Evolutionary conservation across 2,797 vertebrate genomes (phyloP).

Genomic region (Enoplosus armatus): DNA sequence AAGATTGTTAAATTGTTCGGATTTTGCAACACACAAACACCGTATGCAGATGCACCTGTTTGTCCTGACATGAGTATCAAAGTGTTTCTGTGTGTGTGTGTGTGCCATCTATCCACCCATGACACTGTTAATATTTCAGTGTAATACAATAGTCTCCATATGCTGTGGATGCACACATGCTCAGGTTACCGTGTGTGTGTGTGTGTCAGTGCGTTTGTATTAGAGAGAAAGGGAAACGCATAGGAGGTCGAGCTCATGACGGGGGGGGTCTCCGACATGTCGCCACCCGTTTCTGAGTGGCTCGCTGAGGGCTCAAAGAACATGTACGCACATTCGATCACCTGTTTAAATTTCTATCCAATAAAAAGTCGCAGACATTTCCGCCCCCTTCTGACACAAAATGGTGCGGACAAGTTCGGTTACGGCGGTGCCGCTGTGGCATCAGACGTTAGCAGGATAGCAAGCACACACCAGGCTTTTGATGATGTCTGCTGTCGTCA

Average conservation of each 20-base stretch:
- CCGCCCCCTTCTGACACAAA: too few species aligned
- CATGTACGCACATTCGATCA: too few species aligned
- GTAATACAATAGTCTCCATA: slow-evolving; percentile 51
- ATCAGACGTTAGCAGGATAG: too few species aligned
- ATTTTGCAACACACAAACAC: not conserved
- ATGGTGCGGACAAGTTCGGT: too few species aligned
- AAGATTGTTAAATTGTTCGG: not conserved
- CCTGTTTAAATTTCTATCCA: too few species aligned
- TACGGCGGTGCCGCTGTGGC: too few species aligned
- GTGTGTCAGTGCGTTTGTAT: slow-evolving; percentile 13
- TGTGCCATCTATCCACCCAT: not conserved
- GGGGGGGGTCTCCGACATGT: too few species aligned
- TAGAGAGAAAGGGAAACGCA: not conserved
- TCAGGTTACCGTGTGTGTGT: slow-evolving; percentile 43
- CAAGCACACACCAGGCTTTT: too few species aligned
- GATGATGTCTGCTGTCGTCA: too few species aligned
- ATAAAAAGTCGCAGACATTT: too few species aligned
- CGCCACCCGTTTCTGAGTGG: too few species aligned
- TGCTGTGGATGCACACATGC: slow-evolving; percentile 39
- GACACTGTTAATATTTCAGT: slow-evolving; percentile 61
- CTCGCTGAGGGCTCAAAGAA: too few species aligned
- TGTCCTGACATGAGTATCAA: not conserved
- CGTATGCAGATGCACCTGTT: not conserved
- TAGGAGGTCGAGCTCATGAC: not conserved
- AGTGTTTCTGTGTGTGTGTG: not conserved